Base-by-base conservation (phyloP, 2,888 invertebrate genomes). In the Xanthia togata region DNA sequence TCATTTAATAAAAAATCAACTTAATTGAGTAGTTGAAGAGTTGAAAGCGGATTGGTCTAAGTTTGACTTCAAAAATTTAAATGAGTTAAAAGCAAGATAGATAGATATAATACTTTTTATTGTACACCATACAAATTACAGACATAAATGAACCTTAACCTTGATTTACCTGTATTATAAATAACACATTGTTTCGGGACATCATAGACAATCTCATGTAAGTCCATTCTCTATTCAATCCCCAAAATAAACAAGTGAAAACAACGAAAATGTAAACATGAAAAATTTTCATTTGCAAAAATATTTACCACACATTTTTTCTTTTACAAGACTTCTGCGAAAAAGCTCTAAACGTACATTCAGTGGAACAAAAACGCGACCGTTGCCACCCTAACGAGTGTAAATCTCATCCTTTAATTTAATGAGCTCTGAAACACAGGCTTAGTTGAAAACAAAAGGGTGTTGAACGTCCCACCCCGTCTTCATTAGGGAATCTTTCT, bases 351-450 rank as follows among this genome's bases (percentile, higher is more conserved):
- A 87, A 86, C 87, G 81, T 84, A 82, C 79, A 78, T 84, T 83
- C 83, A 81, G 73, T 79, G 76, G 81, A 83, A 89, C 91, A 89
- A 90, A 91, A 91, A 89, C 89, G 78, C 69, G 70, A 78, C 88
- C 70, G 73, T 78, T 89, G 87, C 87, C 78, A 87, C 86, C 80
- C 85, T 91, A 93, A 93, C 92, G 93, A 94, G 92, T 93, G 92
- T 92, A 93, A 94, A 93, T 92, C 93, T 90, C 91, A 91, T 92
- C 92, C 90, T 93, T 93, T 94, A 93, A 94, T 94, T 93, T 95
- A 96, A 96, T 95, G 95, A 95, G 94, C 94, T 93, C 94, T 95
- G 93, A 95, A 95, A 95, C 92, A 93, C 95, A 95, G 94, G 90
- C 93, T 90, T 89, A 86, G 89, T 90, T 87, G 88, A 89, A 92